Evolutionary conservation across 2,797 vertebrate species (phyloP).

Genomic region (Hyperoplus immaculatus): DNA sequence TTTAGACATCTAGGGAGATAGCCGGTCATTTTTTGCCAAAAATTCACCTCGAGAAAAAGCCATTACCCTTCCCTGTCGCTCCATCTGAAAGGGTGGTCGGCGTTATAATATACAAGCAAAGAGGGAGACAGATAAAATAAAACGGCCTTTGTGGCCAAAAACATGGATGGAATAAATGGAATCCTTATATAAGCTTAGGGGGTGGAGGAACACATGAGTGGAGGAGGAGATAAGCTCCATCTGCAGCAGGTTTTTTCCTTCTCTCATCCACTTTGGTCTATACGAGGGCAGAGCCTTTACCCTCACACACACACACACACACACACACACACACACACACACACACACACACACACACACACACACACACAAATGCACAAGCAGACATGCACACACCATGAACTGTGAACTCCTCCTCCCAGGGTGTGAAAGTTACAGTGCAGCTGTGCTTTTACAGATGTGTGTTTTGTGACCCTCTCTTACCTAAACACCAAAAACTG

Average conservation of each 20-base stretch:
- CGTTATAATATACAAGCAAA: slow-evolving; percentile 44
- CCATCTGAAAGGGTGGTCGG: slow-evolving; percentile 41
- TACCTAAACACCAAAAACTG: slow-evolving; percentile 53
- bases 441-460: slow-evolving; percentile 85
- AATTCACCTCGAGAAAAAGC: background rate
- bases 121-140: slow-evolving; percentile 21
- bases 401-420: slow-evolving; percentile 61
- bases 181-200: slow-evolving; percentile 70
- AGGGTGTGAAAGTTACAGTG: slow-evolving; percentile 64
- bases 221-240: slow-evolving; percentile 58
- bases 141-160: slow-evolving; percentile 33
- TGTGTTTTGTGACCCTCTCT: slow-evolving; percentile 62
- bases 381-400: slow-evolving; percentile 27
- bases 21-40: background rate
- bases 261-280: slow-evolving; percentile 37
- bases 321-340: slow-evolving; percentile 45
- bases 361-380: slow-evolving; percentile 28
- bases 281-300: slow-evolving; percentile 54
- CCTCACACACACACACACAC: slow-evolving; percentile 58
- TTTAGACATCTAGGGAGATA: slow-evolving; percentile 2
- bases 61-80: background rate
- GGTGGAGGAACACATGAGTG: slow-evolving; percentile 46
- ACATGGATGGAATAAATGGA: slow-evolving; percentile 40
- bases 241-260: slow-evolving; percentile 59
- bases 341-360: slow-evolving; percentile 58